These are phyloP conservation scores for Propithecus coquereli DNA, from an alignment of 2,113 vertebrate species.

Conservation along the genomic window DNA sequence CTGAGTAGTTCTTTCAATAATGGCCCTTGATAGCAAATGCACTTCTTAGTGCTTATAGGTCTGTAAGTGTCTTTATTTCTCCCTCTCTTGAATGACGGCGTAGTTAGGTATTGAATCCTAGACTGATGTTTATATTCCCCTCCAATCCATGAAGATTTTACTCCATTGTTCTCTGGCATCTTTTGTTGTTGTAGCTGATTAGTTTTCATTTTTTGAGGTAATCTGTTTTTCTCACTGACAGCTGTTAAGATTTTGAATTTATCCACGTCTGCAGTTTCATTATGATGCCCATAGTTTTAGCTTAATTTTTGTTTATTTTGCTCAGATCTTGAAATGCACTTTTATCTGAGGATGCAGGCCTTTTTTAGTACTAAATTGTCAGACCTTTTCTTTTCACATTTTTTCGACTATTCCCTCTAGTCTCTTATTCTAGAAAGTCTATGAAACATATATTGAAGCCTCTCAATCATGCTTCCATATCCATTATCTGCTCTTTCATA, in stretches of 20 bases:
- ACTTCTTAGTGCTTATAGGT: background rate
- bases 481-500: background rate
- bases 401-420: background rate
- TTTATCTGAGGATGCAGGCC: background rate
- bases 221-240: background rate
- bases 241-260: background rate
- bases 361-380: background rate
- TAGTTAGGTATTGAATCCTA: background rate
- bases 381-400: background rate
- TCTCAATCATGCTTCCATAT: background rate
- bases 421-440: background rate
- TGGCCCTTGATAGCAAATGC: background rate
- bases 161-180: background rate
- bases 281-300: background rate
- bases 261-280: background rate
- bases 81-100: background rate
- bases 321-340: background rate
- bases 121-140: background rate
- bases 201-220: background rate
- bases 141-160: background rate
- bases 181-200: background rate
- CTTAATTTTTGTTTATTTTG: background rate
- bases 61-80: background rate
- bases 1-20: background rate
- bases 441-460: background rate